Evolutionary conservation across 2,797 vertebrate species (phyloP), one percentile per base, ranked within the genome.

Genomic region (Pitangus sulphuratus): DNA sequence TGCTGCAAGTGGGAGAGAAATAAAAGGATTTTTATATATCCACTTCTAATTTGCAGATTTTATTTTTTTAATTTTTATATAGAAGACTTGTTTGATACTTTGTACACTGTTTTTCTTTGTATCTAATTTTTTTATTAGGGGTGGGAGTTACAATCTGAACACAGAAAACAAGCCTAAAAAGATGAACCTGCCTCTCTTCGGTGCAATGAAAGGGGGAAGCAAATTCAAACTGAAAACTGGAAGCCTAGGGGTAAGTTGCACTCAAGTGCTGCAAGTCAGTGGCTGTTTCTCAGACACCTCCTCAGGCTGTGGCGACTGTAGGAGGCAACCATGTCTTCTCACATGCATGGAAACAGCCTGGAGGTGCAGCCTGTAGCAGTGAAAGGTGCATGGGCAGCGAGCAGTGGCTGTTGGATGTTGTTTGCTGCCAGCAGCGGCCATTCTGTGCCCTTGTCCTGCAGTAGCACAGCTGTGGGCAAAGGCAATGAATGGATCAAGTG

Each of bases 131-230:
- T 86, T 83, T 86, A n/a, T 62, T 94, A 98, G 97, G 58, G 76
- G 83, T 94, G 92, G 85, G 42, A 97, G 76, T 91, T 92, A 97
- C 75, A 70, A 25, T 97, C 85, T 92, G 97, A 98, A 45, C 97
- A 86, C 69, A 24, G 98, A 97, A 15, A 97, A 96, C 80, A 99
- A 99, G 94, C 94, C 98, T 19, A 99, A 99, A 94, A 99, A 99
- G 96, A 95, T 97, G 58, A 87, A 96, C 11, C 97, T 99, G 74
- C 99, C 99, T 11, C 95, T 99, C 87, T 99, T 99, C 82, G 99
- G 99, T 90, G 99, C 99, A 79, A 99, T 99, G 99, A 99, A 99
- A 97, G 99, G 99, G 68, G 99, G 99, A 58, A 98, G 98, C 96
- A 99, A 99, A 97, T 99, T 99, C 97, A 99, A 98, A 97, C 98